Conservation (phyloP, 2,888 invertebrate species). For the Bugula neritina region DNA sequence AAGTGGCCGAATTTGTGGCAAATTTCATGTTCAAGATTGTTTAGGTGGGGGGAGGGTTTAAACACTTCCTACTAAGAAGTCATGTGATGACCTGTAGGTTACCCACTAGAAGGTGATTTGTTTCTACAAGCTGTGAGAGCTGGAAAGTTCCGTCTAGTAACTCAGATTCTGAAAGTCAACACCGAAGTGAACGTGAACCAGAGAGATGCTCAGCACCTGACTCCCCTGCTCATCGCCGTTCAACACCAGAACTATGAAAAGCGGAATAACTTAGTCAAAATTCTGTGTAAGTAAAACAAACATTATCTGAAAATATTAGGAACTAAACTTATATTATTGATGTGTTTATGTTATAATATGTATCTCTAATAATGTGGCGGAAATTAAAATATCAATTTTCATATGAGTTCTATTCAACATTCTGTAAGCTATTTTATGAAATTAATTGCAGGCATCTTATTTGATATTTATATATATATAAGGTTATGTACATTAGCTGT, state of each 20-base stretch:
- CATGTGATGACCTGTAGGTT: background rate
- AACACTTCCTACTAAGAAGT: background rate
- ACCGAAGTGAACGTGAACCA: background rate
- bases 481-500: no score
- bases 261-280: background rate
- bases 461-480: no score
- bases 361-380: no score
- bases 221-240: background rate
- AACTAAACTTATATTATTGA: no score
- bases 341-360: no score
- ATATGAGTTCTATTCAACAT: no score
- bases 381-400: no score
- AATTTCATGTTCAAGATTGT: background rate
- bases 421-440: no score
- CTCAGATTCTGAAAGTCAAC: slow-evolving; percentile 7
- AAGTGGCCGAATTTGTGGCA: no score
- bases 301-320: no score
- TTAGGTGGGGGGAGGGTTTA: background rate
- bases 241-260: slow-evolving; percentile 5
- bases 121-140: slow-evolving; percentile 21
- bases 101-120: slow-evolving; percentile 10
- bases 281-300: slow-evolving; percentile 8
- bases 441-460: no score
- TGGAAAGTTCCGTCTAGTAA: slow-evolving; percentile 19
- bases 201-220: background rate